Base-by-base conservation (phyloP, 1,140 invertebrate genomes). In the Cydia amplana region DNA sequence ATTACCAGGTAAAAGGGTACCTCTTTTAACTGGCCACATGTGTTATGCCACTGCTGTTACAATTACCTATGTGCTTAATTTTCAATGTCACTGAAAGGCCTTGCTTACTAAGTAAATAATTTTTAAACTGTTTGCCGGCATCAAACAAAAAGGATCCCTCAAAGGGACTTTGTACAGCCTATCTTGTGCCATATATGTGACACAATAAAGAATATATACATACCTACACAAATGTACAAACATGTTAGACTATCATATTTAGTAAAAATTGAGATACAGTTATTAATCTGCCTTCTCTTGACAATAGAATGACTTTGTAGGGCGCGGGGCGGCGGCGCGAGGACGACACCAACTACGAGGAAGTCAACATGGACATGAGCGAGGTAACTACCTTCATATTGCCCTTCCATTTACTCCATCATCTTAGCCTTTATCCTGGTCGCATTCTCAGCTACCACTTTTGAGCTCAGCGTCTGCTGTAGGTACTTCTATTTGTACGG, bases 301-400 rank as follows among this genome's bases (percentile, higher is more conserved):
- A 92, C 88, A 88, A 89, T 92, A 93, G 90, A 91, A 79, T 92
- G 82, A 87, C 85, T 88, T 93, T 92, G 77, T 92, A 92, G 90
- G 85, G 75, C 51, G 75, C 76, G 18, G 73, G 77, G n/a, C 85
- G 86, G 0, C 85, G 90, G 16, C 85, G 85, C 12, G 91, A 93
- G 23, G 90, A 93, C 75, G 92, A 93, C 82, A 93, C 91, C 64
- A 93, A 93, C 86, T 93, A 93, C 74, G 93, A 93, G 40, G 87
- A 91, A 40, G 92, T 93, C 72, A 93, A 93, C 82, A 93, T 93
- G 92, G 93, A 93, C 72, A 86, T 93, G 85, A 93, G 93, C 78
- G 93, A 93, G 91, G 92, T 93, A 85, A 87, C 43, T 83, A 43
- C 74, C 55, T 23, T 60, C 20, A 23, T 23, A 60, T 60, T 60